These are phyloP conservation scores for Amyelois transitella DNA, from an alignment of 1,140 invertebrate species.

Conservation along the genomic window DNA sequence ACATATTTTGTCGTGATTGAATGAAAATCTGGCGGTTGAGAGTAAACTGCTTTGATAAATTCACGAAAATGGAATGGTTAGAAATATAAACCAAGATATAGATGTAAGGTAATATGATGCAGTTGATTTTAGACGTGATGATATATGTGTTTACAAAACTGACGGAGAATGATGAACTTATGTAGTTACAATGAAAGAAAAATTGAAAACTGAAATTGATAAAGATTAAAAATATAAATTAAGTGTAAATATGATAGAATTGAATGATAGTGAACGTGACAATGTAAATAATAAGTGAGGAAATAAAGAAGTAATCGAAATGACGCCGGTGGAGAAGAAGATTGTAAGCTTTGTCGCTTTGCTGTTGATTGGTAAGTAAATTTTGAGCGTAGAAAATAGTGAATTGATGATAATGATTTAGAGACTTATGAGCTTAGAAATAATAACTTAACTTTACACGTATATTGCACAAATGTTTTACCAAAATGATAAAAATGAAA, in stretches of 20 bases:
- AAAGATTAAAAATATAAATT: neutral
- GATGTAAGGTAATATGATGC: too few species aligned
- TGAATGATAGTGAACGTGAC: too few species aligned
- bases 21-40: neutral
- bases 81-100: neutral
- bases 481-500: too few species aligned
- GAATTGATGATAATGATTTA: too few species aligned
- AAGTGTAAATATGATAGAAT: neutral
- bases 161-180: neutral
- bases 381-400: too few species aligned
- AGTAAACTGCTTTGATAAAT: neutral
- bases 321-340: constrained; percentile 33
- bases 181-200: constrained; percentile 4
- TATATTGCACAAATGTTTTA: too few species aligned
- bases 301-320: constrained; percentile 29
- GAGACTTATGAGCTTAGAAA: too few species aligned
- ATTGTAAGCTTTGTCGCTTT: constrained; percentile 30
- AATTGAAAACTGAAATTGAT: too few species aligned
- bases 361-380: constrained; percentile 53
- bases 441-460: too few species aligned
- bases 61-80: neutral
- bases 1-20: neutral
- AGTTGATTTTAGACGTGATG: too few species aligned
- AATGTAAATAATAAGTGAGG: neutral
- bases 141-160: too few species aligned